Percentiles rank a stretch among this genome's conserved stretches.
These are phyloP conservation scores for Gastracanthus pulcherrimus DNA, from an alignment of 2,888 invertebrate genomes.

Conservation along the genomic window DNA sequence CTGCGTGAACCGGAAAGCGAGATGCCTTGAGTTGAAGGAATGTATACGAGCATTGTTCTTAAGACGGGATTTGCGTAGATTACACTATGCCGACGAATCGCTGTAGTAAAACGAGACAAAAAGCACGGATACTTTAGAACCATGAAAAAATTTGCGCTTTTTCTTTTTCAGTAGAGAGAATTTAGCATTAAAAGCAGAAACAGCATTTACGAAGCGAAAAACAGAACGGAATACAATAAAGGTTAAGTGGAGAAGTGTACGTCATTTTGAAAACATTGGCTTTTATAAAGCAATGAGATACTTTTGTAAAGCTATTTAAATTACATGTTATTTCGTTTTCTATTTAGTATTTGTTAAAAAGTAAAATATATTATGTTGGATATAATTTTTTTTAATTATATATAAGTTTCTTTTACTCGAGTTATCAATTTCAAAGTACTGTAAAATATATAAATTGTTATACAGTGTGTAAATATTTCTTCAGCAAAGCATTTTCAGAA, in stretches of 20 bases:
- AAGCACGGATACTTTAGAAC: slow-evolving; percentile 3
- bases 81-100: slow-evolving; percentile 49
- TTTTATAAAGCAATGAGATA: neutral
- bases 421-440: too few species aligned
- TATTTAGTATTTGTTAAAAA: too few species aligned
- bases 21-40: slow-evolving; percentile 27
- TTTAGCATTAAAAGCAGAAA: slow-evolving; percentile 17
- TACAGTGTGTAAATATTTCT: too few species aligned
- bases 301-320: neutral
- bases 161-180: neutral
- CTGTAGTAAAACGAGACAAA: slow-evolving; percentile 27
- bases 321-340: too few species aligned
- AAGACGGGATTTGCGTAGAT: slow-evolving; percentile 61
- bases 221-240: neutral
- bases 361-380: too few species aligned
- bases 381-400: too few species aligned
- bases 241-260: neutral
- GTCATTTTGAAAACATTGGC: neutral
- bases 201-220: neutral
- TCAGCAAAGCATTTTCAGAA: too few species aligned
- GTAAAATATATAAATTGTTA: too few species aligned
- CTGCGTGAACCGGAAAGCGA: slow-evolving; percentile 12
- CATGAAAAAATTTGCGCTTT: neutral
- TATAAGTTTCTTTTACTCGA: too few species aligned
- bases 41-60: slow-evolving; percentile 47